A percentile compares a stretch with the other conserved stretches of the same genome.
These are phyloP conservation scores for Urocolius indicus DNA, from an alignment of 2,113 vertebrate species.

Conservation along the genomic window DNA sequence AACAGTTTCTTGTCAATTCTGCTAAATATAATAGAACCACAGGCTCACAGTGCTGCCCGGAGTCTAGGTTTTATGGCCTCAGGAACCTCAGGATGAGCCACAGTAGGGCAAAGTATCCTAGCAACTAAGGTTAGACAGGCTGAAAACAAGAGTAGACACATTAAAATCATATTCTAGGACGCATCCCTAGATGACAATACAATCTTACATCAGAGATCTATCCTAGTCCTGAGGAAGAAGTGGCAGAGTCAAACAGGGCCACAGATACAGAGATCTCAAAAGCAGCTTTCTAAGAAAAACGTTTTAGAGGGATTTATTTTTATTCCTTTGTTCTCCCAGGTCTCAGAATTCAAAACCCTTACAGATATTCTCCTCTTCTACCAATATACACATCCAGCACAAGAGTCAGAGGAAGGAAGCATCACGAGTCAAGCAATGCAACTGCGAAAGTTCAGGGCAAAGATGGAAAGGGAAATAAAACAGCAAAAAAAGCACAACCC, in stretches of 20 bases:
- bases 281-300: background rate
- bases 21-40: background rate
- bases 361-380: background rate
- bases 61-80: background rate
- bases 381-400: background rate
- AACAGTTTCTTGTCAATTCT: background rate
- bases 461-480: background rate
- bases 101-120: background rate
- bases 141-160: background rate
- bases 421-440: background rate
- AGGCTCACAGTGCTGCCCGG: background rate
- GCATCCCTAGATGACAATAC: background rate
- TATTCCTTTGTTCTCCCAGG: background rate
- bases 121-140: background rate
- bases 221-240: background rate
- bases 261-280: background rate
- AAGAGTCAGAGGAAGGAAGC: background rate
- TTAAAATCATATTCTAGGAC: background rate
- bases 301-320: background rate
- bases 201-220: background rate
- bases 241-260: background rate
- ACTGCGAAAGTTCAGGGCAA: background rate
- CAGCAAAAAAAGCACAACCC: background rate
- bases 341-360: background rate
- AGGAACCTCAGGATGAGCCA: background rate